phyloP scores from a whole-genome alignment of 1,140 invertebrate species.

The Cephus cinctus region DNA sequence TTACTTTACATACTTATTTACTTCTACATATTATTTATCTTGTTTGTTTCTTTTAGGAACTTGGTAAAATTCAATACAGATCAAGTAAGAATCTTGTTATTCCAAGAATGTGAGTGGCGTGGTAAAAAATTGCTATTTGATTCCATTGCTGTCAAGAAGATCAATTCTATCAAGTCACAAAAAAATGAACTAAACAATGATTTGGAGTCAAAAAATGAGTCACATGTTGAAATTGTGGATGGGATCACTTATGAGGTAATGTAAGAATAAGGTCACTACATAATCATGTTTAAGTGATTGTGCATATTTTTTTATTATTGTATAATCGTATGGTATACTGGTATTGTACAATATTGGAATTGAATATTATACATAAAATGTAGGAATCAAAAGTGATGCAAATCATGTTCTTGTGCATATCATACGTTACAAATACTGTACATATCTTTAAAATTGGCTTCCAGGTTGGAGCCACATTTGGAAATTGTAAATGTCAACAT shows the following conservation, averaged over 20 bases:
- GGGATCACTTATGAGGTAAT: background rate
- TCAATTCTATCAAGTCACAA: conserved; percentile 34
- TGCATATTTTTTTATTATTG: background rate
- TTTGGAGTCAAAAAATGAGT: conserved; percentile 7
- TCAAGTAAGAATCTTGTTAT: conserved; percentile 76
- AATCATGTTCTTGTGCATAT: too few species aligned
- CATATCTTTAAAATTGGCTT: too few species aligned
- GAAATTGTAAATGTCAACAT: too few species aligned
- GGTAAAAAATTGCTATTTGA: conserved; percentile 83
- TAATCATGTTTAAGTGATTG: too few species aligned
- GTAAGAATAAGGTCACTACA: conserved; percentile 19
- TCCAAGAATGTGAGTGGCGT: conserved; percentile 80
- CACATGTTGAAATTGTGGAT: conserved; percentile 10
- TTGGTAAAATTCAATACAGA: conserved; percentile 59
- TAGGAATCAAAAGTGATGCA: too few species aligned
- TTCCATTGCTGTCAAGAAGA: conserved; percentile 69
- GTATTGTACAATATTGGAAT: background rate
- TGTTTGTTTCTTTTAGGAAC: conserved; percentile 41
- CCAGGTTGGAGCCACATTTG: too few species aligned
- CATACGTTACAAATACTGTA: conserved; percentile 15
- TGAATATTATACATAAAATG: too few species aligned
- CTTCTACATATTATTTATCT: too few species aligned
- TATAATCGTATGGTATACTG: background rate
- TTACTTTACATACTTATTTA: too few species aligned
- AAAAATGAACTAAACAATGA: background rate